Evolutionary conservation across 2,113 vertebrate genomes (phyloP), one percentile per base, ranked within the genome.

Genomic region (Corythaixoides concolor): DNA sequence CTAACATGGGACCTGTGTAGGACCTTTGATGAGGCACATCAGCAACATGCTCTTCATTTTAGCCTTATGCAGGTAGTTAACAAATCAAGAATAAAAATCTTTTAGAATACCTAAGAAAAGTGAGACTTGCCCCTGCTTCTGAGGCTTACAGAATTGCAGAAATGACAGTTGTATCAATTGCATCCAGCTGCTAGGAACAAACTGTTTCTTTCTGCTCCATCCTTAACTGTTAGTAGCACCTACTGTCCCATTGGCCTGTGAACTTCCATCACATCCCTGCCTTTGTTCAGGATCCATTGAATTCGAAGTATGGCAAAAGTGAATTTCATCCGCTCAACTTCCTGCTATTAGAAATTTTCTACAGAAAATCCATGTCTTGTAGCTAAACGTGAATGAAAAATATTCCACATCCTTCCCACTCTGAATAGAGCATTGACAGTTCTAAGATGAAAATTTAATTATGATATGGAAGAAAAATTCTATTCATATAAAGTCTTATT

Each of bases 101-200:
- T 24, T 74, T 33, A 20, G 26, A 78, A 59, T 12, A 52, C 8
- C 4, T 21, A 24, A 18, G 33, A 55, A 77, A 92, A 74, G 2
- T 6, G 6, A 73, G 8, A 37, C 8, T 86, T 66, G 0, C 3
- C 5, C 4, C 11, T 66, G 35, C 9, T 83, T 77, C 28, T 86
- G 37, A 89, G 12, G 6, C 56, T 77, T 81, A n/a, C 1, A 52
- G 23, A 67, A 27, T 16, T 81, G 47, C 16, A 68, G 49, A 62
- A 55, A 53, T 45, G 10, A 64, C 20, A 56, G 5, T 15, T 47
- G 5, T 32, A 63, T 15, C 12, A 67, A 6, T 17, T 59, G 17
- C 12, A 47, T 56, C 13, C 28, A 37, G 15, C 15, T 32, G 13
- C 9, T 0, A 0, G 27, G 33, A 56, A 68, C 19, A 6, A 52